These are phyloP conservation scores for Rhinichthys osculus DNA, from an alignment of 2,797 vertebrate genomes.

Conservation along the genomic window DNA sequence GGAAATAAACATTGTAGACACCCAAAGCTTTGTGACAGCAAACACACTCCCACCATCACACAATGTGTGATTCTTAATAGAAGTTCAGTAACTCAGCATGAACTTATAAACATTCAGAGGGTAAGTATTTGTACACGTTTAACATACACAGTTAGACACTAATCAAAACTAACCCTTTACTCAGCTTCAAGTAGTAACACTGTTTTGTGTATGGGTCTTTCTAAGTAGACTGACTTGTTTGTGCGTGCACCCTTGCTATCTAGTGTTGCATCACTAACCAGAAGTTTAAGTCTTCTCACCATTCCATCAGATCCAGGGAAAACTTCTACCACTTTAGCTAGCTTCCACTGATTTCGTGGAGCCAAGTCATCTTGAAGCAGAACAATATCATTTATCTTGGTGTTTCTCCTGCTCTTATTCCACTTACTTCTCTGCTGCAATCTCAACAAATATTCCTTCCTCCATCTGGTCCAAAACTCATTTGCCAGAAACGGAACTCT, in stretches of 20 bases:
- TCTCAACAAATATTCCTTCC: background rate
- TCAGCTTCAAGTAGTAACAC: background rate
- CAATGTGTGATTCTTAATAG: too few species aligned
- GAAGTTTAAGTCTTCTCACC: background rate
- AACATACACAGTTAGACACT: background rate
- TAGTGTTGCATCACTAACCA: background rate
- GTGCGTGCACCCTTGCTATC: background rate
- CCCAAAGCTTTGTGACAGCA: too few species aligned
- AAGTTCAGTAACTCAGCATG: too few species aligned
- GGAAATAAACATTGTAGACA: background rate
- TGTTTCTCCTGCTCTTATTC: background rate
- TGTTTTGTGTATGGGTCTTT: conserved; percentile 1
- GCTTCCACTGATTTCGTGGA: background rate
- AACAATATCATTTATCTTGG: background rate
- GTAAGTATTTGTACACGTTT: too few species aligned
- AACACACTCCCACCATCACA: too few species aligned
- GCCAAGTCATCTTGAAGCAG: background rate
- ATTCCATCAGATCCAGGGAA: background rate
- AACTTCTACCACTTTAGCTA: background rate
- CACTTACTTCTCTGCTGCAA: background rate
- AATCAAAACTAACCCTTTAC: background rate
- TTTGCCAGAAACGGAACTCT: background rate
- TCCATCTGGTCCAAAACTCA: background rate
- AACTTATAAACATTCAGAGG: too few species aligned
- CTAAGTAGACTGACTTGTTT: background rate